Evolutionary conservation across 1,140 invertebrate genomes (phyloP).

Genomic region (Drosophila persimilis): DNA sequence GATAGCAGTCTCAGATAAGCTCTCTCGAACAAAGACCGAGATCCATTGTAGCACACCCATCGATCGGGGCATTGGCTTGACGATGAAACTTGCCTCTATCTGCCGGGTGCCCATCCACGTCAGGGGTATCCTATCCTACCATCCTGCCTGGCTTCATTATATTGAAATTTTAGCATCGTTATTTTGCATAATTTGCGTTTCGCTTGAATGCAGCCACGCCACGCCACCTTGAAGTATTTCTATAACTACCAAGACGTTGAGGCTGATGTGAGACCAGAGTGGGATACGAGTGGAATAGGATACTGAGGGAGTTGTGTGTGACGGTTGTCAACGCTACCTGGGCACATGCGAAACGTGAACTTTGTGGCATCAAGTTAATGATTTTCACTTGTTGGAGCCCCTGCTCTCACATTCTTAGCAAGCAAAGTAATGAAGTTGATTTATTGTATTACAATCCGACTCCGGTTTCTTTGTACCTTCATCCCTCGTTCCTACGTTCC

Average conservation of each 20-base stretch:
- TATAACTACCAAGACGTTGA: slow-evolving; percentile 29
- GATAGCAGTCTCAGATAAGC: neutral
- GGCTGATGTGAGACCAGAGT: no score
- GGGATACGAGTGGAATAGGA: no score
- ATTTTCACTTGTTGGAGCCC: slow-evolving; percentile 40
- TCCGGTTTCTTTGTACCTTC: neutral
- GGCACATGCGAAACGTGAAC: slow-evolving; percentile 61
- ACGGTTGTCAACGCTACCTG: slow-evolving; percentile 57
- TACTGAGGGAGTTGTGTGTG: slow-evolving; percentile 27
- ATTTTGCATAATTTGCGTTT: slow-evolving; percentile 63
- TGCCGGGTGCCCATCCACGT: neutral
- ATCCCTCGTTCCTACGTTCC: no score
- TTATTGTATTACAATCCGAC: slow-evolving; percentile 37
- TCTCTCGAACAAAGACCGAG: no score
- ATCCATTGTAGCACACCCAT: no score
- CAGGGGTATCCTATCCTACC: neutral
- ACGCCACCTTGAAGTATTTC: slow-evolving; percentile 26
- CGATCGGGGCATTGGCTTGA: neutral
- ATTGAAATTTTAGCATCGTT: slow-evolving; percentile 63
- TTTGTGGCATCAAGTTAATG: slow-evolving; percentile 57
- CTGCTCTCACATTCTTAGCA: slow-evolving; percentile 7
- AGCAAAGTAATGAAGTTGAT: slow-evolving; percentile 51
- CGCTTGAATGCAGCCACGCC: slow-evolving; percentile 54
- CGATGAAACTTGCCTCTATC: slow-evolving; percentile 40
- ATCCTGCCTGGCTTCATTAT: slow-evolving; percentile 50